Conservation (phyloP, 2,888 invertebrate genomes). For the Camponotus fellah region DNA sequence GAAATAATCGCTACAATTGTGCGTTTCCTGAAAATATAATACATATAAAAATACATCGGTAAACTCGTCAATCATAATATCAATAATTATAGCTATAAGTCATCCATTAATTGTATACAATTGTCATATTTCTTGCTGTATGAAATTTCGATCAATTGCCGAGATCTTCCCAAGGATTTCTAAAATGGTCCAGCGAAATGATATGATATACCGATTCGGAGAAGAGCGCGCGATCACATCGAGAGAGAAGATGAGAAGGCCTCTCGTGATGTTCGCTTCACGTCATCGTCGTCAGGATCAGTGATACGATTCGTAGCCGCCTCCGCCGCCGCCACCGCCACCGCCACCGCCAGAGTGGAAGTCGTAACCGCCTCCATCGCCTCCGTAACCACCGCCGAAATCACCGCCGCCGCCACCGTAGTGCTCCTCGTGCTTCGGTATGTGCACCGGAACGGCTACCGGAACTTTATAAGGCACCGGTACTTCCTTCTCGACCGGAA, state of each 20-base stretch:
- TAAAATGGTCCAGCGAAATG: not conserved
- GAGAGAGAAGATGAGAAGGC: not conserved
- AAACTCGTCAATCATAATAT: constrained; percentile 25
- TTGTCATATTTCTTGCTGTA: constrained; percentile 23
- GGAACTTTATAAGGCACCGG: constrained; percentile 93
- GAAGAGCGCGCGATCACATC: constrained; percentile 16
- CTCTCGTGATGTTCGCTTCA: constrained; percentile 1
- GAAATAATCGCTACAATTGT: constrained; percentile 9
- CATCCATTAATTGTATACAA: not conserved
- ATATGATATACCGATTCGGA: constrained; percentile 11
- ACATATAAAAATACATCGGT: constrained; percentile 16
- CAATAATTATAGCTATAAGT: not conserved
- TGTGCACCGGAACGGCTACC: constrained; percentile 89
- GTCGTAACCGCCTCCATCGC: not conserved
- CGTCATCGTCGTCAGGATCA: constrained; percentile 38
- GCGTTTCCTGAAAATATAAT: constrained; percentile 14
- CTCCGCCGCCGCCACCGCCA: constrained; percentile 28
- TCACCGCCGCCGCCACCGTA: constrained; percentile 68
- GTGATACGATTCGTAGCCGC: constrained; percentile 64
- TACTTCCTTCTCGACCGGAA: constrained; percentile 92
- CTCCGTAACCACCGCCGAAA: constrained; percentile 48
- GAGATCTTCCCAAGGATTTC: not conserved
- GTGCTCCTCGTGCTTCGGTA: constrained; percentile 78
- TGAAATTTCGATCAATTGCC: not conserved
- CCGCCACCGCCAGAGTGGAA: constrained; percentile 39